Conservation (phyloP, 2,797 vertebrate species). For the Rhinella marina region DNA sequence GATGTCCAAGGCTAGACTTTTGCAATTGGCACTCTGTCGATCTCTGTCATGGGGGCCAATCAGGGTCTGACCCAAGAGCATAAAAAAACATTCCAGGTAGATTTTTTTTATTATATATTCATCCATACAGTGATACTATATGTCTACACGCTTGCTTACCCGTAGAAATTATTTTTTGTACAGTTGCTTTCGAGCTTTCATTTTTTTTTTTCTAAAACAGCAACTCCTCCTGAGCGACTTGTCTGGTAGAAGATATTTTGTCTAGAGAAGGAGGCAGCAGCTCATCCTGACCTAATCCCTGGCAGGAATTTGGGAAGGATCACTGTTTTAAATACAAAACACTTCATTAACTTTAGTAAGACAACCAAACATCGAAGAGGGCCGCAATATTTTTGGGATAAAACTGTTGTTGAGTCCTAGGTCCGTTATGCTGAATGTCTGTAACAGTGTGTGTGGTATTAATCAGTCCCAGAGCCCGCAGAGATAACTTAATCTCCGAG, state of each 20-base stretch:
- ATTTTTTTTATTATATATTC: neutral
- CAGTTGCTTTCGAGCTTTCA: neutral
- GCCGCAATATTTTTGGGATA: conserved; percentile 22
- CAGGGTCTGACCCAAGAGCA: neutral
- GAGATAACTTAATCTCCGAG: conserved; percentile 54
- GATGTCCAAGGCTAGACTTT: too few species aligned
- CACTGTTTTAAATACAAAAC: conserved; percentile 28
- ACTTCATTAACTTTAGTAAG: conserved; percentile 39
- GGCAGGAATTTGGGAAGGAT: conserved; percentile 44
- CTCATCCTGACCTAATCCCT: conserved; percentile 18
- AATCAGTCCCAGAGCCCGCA: conserved; percentile 51
- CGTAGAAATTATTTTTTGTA: neutral
- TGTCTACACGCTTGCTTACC: neutral
- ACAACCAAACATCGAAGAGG: conserved; percentile 36
- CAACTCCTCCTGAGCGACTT: neutral
- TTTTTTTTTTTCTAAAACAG: neutral
- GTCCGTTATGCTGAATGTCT: conserved; percentile 49
- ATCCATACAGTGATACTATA: neutral
- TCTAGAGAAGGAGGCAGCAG: conserved; percentile 23
- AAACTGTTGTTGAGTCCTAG: conserved; percentile 42
- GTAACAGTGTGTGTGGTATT: conserved; percentile 56
- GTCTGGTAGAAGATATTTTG: conserved; percentile 8
- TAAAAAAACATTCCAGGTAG: neutral
- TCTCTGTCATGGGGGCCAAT: neutral
- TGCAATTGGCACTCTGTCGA: too few species aligned